These are phyloP conservation scores for Osedax frankpressi DNA, from an alignment of 2,888 invertebrate species.

Conservation along the genomic window DNA sequence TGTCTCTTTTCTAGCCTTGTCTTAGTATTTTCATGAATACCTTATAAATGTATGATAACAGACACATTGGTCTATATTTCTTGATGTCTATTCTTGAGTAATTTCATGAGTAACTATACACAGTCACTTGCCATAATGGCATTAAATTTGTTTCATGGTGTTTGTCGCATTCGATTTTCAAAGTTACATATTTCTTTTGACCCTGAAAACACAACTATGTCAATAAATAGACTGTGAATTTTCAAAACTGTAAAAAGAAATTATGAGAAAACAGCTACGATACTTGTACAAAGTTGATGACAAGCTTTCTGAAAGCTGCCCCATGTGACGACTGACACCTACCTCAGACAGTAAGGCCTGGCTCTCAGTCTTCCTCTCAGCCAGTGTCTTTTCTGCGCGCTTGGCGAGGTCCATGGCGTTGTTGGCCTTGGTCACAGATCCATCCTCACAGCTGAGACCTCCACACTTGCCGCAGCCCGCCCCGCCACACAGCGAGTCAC, in stretches of 20 bases:
- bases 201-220: neutral
- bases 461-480: slow-evolving; percentile 87
- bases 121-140: neutral
- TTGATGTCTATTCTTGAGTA: no score
- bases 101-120: neutral
- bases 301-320: neutral
- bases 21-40: no score
- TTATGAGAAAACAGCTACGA: neutral
- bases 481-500: slow-evolving; percentile 83
- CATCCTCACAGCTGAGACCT: slow-evolving; percentile 51
- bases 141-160: neutral
- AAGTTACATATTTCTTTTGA: neutral
- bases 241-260: neutral
- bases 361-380: slow-evolving; percentile 67
- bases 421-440: slow-evolving; percentile 66
- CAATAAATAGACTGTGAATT: neutral
- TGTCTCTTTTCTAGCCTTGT: no score
- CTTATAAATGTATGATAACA: no score
- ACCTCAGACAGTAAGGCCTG: slow-evolving; percentile 64
- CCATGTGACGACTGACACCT: slow-evolving; percentile 25
- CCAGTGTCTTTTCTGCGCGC: slow-evolving; percentile 56
- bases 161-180: neutral
- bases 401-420: slow-evolving; percentile 25
- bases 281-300: neutral
- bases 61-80: no score